Evolutionary conservation across 2,888 invertebrate species (phyloP).

Genomic region (Aspidiotus destructor): DNA sequence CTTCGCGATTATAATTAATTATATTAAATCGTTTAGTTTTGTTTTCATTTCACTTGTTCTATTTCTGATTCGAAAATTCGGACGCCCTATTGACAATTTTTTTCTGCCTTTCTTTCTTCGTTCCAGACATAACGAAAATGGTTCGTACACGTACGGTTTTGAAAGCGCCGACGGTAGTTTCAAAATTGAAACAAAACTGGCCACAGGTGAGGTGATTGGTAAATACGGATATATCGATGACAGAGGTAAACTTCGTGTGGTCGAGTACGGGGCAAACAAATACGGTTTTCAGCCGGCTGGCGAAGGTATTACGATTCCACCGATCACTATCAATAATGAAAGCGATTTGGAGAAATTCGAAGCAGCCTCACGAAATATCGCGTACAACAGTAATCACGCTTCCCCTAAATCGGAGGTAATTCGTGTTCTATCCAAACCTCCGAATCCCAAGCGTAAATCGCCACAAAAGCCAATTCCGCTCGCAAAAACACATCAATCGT

Average conservation of each 20-base stretch:
- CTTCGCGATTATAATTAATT: no score
- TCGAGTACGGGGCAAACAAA: slow-evolving; percentile 81
- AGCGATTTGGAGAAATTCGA: slow-evolving; percentile 40
- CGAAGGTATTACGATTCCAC: slow-evolving; percentile 69
- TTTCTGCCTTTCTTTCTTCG: neutral
- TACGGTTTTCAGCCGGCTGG: slow-evolving; percentile 79
- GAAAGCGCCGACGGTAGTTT: slow-evolving; percentile 81
- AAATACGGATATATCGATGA: slow-evolving; percentile 85
- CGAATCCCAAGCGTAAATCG: slow-evolving; percentile 36
- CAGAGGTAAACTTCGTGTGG: slow-evolving; percentile 64
- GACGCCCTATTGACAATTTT: no score
- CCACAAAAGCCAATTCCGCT: neutral
- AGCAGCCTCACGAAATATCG: slow-evolving; percentile 35
- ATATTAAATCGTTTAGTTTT: no score
- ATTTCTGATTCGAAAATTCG: no score
- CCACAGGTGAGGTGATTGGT: slow-evolving; percentile 74
- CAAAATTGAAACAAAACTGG: slow-evolving; percentile 78
- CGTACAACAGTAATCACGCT: no score
- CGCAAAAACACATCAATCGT: neutral
- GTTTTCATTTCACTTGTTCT: no score
- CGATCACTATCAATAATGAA: slow-evolving; percentile 45
- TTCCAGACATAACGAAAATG: slow-evolving; percentile 72
- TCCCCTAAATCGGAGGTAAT: no score
- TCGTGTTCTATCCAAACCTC: slow-evolving; percentile 4
- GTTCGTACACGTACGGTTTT: slow-evolving; percentile 83